Evolutionary conservation across 2,888 invertebrate species (phyloP), one percentile per base, ranked within the genome.

Genomic region (Mylabris sibirica): DNA sequence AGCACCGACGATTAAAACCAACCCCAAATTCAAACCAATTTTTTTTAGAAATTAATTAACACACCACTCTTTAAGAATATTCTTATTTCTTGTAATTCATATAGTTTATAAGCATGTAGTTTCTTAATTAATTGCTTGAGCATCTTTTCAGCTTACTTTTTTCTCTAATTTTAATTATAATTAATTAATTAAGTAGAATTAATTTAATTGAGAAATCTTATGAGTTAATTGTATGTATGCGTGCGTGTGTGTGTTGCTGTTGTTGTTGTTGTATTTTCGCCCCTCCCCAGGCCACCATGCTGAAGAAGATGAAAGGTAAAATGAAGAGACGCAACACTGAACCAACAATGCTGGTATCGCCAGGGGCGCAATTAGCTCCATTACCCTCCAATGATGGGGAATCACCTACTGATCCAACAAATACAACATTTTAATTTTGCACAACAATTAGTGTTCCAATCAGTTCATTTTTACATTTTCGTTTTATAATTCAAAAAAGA

Each of bases 251-350:
- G 60, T 66, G 66, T 71, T 30, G 30, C 8, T 30, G 30, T 8
- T 30, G 30, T 30, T 30, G 30, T 30, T 30, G 30, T 30, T 71
- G 59, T 68, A 66, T 68, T 65, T 69, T 66, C 77, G 76, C 87
- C 86, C 85, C 85, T 87, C 88, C 87, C 88, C 89, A 98, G 98
- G 98, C 99, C 86, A 98, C 98, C 88, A 99, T 99, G 99, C 91
- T 99, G 89, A 98, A 98, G 93, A 98, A 99, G 91, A 93, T 93
- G 87, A 94, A 94, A 88, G 91, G 91, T 84, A 98, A 98, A 90
- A 97, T 97, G 92, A 97, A 97, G 88, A 90, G 98, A 80, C 93
- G 97, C 85, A 96, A 97, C 88, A 96, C 96, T 79, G 95, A 96
- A 88, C 93, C 93, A 79, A 89, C 90, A 80, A 92, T 92, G 92